Base-by-base conservation (phyloP, 2,888 invertebrate genomes). In the Heterodera filipjevi region DNA sequence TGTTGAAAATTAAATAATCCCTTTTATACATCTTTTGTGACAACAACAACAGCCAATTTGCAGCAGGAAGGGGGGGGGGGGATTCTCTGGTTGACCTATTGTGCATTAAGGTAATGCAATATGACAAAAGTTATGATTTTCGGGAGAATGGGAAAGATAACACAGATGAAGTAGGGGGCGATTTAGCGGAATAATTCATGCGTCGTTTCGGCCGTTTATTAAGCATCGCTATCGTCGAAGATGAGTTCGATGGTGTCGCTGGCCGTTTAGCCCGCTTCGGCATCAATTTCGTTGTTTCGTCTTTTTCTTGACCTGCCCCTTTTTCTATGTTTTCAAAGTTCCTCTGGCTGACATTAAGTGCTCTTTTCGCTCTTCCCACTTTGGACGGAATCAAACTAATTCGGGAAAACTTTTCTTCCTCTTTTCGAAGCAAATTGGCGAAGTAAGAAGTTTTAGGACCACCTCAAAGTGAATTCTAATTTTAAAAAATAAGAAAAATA, bases 161-260 rank as follows among this genome's bases (percentile, higher is more conserved):
- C 32, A 68, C 66, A 22, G 66, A 68, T n/a, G 59, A 59, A 19
- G 66, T 32, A 6, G 32, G n/a, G n/a, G n/a, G 3, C 8, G 66
- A 68, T 68, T 32, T 33, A 22, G 19, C 16, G 33, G 66, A 68
- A 14, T 68, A 30, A 27, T 16, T 19, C 66, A 68, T 14, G 33
- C 32, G 32, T 14, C 66, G 32, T 35, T 68, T 68, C 3, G 33
- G 66, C 6, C 59, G 3, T 27, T 59, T 59, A 27, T 59, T 59
- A n/a, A 59, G 22, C 59, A 27, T 16, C n/a, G 59, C 22, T 59
- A 59, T 59, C 5, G 59, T 19, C 22, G 59, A 74, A 64, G 70
- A 70, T 16, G 30, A 70, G 70, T 39, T 44, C 70, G 44, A 70
- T 6, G 30, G 64, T 64, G 59, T 59, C 49, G n/a, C 59, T 59